phyloP scores from a whole-genome alignment of 2,888 invertebrate genomes.

The Peribatodes rhomboidaria region DNA sequence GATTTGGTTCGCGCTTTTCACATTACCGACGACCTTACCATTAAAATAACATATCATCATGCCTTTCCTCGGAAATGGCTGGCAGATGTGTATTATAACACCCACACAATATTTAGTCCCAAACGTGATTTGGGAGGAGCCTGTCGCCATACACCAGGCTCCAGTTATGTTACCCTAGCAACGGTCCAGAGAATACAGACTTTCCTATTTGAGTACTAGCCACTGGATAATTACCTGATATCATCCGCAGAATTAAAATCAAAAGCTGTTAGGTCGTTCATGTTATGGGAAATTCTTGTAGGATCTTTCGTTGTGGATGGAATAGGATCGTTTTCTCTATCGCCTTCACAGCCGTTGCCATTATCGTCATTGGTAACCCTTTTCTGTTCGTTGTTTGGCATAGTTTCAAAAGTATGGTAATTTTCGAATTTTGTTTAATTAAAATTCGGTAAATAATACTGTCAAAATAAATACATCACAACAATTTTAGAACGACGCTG shows the following conservation, averaged over 20 bases:
- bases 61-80: too few species aligned
- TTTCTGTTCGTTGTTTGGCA: neutral
- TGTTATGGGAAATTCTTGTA: conserved; percentile 31
- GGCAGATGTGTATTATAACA: too few species aligned
- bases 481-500: neutral
- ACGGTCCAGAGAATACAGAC: too few species aligned
- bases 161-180: too few species aligned
- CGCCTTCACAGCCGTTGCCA: neutral
- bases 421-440: neutral
- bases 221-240: conserved; percentile 61
- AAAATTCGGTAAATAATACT: neutral
- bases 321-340: neutral
- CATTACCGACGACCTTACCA: too few species aligned
- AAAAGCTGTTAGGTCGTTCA: conserved; percentile 54
- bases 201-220: too few species aligned
- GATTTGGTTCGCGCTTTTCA: too few species aligned
- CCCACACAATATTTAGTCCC: too few species aligned
- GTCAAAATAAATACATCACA: neutral
- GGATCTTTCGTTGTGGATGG: conserved; percentile 16
- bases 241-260: conserved; percentile 70
- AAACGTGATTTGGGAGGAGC: too few species aligned
- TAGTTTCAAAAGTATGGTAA: conserved; percentile 12
- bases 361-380: neutral
- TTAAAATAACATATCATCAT: too few species aligned
- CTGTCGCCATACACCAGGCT: too few species aligned